Conservation (phyloP, 2,888 invertebrate species). For the Prosapia bicincta region DNA sequence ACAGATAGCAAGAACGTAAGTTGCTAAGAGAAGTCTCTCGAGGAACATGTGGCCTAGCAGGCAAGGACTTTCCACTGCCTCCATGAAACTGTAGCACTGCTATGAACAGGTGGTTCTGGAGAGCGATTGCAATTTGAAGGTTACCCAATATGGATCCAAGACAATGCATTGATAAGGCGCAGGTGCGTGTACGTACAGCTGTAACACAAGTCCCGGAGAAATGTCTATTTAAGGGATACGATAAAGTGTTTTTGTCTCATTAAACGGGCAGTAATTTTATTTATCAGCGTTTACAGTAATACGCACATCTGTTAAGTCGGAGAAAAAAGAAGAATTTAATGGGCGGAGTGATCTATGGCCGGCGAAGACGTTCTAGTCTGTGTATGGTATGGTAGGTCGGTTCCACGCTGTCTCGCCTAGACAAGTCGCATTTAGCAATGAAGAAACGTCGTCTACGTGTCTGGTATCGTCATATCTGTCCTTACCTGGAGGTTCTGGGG, state of each 20-base stretch:
- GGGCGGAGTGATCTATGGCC: background rate
- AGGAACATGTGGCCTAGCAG: too few relatives aligned
- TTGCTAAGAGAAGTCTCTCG: too few relatives aligned
- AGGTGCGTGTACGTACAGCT: background rate
- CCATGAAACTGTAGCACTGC: background rate
- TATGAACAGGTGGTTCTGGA: background rate
- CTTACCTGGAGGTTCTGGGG: constrained; percentile 24
- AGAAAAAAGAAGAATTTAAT: background rate
- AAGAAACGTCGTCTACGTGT: background rate
- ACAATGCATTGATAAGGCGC: background rate
- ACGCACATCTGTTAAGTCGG: background rate
- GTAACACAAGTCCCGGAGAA: background rate
- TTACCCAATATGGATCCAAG: background rate
- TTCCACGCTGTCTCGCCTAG: constrained; percentile 25
- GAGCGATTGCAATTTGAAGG: background rate
- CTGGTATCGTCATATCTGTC: background rate
- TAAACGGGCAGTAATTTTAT: background rate
- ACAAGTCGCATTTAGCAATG: background rate
- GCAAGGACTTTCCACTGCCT: too few relatives aligned
- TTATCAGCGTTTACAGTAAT: background rate
- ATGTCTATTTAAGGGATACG: background rate
- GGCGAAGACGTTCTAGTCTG: background rate
- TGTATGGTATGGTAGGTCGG: constrained; percentile 11
- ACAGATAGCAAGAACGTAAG: too few relatives aligned
- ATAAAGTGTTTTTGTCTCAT: background rate